phyloP scores from a whole-genome alignment of 1,140 invertebrate species.

The Sycobia sp. region DNA sequence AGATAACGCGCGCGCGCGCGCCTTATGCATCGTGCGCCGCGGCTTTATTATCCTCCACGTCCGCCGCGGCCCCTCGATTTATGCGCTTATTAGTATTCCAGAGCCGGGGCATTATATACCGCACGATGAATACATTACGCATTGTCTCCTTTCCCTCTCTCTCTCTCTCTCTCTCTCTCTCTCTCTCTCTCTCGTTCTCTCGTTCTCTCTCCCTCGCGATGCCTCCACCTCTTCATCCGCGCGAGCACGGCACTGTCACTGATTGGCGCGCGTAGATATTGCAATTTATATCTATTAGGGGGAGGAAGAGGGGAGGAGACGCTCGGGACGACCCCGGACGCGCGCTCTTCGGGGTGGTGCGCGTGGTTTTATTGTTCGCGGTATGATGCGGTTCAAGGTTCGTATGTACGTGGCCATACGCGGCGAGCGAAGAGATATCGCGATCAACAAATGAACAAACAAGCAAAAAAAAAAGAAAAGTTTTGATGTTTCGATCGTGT shows the following conservation, averaged over 20 bases:
- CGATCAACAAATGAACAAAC: too few relatives aligned
- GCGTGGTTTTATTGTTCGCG: neutral
- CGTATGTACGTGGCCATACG: neutral
- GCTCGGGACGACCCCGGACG: too few relatives aligned
- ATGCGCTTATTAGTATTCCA: constrained; percentile 33
- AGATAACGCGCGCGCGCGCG: neutral
- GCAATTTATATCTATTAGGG: constrained; percentile 29
- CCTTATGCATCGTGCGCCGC: too few relatives aligned
- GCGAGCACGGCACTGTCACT: too few relatives aligned
- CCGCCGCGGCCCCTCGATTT: constrained; percentile 14
- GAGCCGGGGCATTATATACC: constrained; percentile 13
- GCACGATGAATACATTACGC: constrained; percentile 31
- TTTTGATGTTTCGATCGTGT: too few relatives aligned
- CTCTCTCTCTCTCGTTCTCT: too few relatives aligned
- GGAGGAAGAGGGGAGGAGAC: too few relatives aligned
- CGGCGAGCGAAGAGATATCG: too few relatives aligned
- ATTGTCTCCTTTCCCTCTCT: constrained; percentile 29
- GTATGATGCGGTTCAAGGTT: constrained; percentile 2
- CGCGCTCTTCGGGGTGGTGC: constrained; percentile 10
- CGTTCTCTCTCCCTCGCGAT: neutral
- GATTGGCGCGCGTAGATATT: constrained; percentile 2
- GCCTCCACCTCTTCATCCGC: neutral
- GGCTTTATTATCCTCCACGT: constrained; percentile 20
- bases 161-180: too few relatives aligned
- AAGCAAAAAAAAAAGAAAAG: too few relatives aligned